Conservation (phyloP, 2,888 invertebrate genomes). For the Volucella bombylans region DNA sequence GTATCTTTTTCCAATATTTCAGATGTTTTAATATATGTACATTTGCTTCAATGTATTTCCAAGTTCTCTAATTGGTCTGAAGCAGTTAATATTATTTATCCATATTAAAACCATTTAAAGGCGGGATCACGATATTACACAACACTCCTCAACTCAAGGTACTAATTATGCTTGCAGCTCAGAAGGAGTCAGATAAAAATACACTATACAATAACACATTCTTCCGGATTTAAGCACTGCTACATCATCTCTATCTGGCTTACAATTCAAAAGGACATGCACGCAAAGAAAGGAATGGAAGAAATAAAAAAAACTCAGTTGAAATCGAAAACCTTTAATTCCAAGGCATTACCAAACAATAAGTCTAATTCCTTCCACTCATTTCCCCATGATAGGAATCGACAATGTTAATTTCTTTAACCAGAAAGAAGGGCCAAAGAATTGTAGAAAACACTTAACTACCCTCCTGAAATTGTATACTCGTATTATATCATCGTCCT, state of each 20-base stretch:
- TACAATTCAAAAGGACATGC: conserved; percentile 54
- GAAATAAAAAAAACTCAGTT: conserved; percentile 46
- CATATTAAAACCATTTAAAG: too few species aligned
- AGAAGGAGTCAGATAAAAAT: background rate
- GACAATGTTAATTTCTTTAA: conserved; percentile 65
- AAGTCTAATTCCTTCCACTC: conserved; percentile 71
- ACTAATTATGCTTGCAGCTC: background rate
- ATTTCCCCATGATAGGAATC: conserved; percentile 33
- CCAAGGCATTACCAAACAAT: conserved; percentile 68
- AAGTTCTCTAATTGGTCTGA: too few species aligned
- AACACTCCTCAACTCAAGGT: too few species aligned
- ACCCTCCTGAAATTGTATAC: conserved; percentile 8
- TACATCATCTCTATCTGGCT: conserved; percentile 26
- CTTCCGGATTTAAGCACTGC: conserved; percentile 26
- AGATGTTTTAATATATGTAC: too few species aligned
- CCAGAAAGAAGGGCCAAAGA: conserved; percentile 24
- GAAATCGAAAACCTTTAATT: conserved; percentile 53
- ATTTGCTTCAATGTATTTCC: too few species aligned
- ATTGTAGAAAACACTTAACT: conserved; percentile 50
- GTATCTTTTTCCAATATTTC: too few species aligned
- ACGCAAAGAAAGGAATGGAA: conserved; percentile 21
- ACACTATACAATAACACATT: conserved; percentile 32
- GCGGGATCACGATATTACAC: too few species aligned
- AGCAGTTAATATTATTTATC: too few species aligned
- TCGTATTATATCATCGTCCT: background rate